These are phyloP conservation scores for Semicossyphus pulcher DNA, from an alignment of 2,113 vertebrate genomes.

Conservation along the genomic window DNA sequence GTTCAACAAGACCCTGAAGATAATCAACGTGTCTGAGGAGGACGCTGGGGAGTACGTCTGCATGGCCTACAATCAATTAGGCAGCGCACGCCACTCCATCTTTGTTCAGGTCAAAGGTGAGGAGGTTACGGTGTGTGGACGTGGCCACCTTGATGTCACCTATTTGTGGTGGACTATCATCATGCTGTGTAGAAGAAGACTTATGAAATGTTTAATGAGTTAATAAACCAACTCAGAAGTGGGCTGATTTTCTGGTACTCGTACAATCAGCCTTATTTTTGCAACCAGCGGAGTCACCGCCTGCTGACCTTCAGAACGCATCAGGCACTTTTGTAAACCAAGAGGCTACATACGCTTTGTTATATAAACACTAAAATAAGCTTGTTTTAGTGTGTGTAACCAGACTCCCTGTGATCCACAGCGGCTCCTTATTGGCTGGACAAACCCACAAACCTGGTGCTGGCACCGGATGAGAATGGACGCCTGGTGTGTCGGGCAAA, in stretches of 20 bases:
- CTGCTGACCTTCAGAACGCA: too few relatives aligned
- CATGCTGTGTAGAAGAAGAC: neutral
- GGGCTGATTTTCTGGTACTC: too few relatives aligned
- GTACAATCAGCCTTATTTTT: too few relatives aligned
- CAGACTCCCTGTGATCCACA: constrained; percentile 56
- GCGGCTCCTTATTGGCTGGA: constrained; percentile 98
- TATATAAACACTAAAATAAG: too few relatives aligned
- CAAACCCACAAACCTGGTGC: constrained; percentile 91
- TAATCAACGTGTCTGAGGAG: constrained; percentile 92
- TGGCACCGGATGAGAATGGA: constrained; percentile 92
- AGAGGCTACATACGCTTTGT: too few relatives aligned
- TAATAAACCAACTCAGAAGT: too few relatives aligned
- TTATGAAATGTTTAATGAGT: too few relatives aligned
- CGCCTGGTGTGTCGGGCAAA: constrained; percentile 93
- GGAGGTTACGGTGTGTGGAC: constrained; percentile 44
- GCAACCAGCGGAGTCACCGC: too few relatives aligned
- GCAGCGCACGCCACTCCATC: constrained; percentile 94
- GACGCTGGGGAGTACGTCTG: constrained; percentile 95
- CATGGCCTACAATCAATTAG: constrained; percentile 94
- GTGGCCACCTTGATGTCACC: neutral
- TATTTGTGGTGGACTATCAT: neutral
- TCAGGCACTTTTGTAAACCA: too few relatives aligned
- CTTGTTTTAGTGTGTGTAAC: neutral
- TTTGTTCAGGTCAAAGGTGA: constrained; percentile 97
- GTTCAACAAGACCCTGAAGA: constrained; percentile 92